phyloP scores from a whole-genome alignment of 2,888 invertebrate genomes.

The Rotaria magnacalcarata region DNA sequence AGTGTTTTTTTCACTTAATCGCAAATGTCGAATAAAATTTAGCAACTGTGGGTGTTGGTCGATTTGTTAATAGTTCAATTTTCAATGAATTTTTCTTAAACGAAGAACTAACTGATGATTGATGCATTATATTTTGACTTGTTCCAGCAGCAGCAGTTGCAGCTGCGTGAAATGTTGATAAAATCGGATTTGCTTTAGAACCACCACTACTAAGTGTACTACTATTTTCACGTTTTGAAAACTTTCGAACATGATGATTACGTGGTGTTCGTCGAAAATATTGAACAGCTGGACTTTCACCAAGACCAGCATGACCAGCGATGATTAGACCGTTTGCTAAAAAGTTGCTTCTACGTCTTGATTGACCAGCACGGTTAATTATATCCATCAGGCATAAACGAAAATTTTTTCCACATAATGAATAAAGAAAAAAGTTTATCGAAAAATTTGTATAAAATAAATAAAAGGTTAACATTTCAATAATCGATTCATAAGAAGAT shows the following conservation, averaged over 20 bases:
- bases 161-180: background rate
- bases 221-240: background rate
- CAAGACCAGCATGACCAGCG: background rate
- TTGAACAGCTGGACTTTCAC: background rate
- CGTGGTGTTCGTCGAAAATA: background rate
- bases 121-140: background rate
- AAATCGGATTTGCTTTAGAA: background rate
- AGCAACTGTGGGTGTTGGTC: background rate
- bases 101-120: background rate
- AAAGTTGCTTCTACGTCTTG: background rate
- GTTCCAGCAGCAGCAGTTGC: background rate
- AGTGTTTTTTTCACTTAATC: background rate
- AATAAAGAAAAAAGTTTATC: slow-evolving; percentile 46
- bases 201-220: background rate
- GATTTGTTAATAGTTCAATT: background rate
- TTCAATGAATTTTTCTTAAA: background rate
- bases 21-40: background rate
- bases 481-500: slow-evolving; percentile 38
- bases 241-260: background rate
- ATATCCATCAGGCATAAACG: slow-evolving; percentile 6
- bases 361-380: background rate
- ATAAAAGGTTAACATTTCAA: slow-evolving; percentile 44
- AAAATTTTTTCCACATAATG: slow-evolving; percentile 44
- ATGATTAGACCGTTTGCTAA: background rate
- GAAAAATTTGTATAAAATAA: slow-evolving; percentile 44